Evolutionary conservation across 2,888 invertebrate species (phyloP).

Genomic region (Aelia acuminata): DNA sequence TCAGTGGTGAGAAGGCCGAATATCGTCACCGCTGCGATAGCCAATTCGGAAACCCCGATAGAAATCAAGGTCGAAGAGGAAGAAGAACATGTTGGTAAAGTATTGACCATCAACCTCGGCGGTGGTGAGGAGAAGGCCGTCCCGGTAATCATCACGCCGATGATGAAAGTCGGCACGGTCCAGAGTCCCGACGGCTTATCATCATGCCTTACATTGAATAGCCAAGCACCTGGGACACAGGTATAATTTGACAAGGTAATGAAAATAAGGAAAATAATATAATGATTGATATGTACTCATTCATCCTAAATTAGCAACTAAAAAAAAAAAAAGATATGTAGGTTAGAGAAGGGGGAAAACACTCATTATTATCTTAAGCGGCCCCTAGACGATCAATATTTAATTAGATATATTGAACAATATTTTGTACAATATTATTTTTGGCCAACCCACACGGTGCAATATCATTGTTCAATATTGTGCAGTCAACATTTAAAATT

Average conservation of each 20-base stretch:
- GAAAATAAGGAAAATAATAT: too few relatives aligned
- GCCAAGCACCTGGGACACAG: slow-evolving; percentile 4
- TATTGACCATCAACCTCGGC: slow-evolving; percentile 8
- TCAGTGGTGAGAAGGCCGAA: slow-evolving; percentile 10
- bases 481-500: too few relatives aligned
- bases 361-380: too few relatives aligned
- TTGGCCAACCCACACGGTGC: too few relatives aligned
- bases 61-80: too few relatives aligned
- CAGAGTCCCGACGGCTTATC: not conserved
- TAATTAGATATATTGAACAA: too few relatives aligned
- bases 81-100: slow-evolving; percentile 1
- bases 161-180: not conserved
- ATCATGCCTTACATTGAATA: not conserved
- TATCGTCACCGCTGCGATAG: slow-evolving; percentile 7
- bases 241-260: slow-evolving; percentile 30
- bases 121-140: slow-evolving; percentile 8
- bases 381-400: too few relatives aligned
- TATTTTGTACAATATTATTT: too few relatives aligned
- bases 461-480: too few relatives aligned
- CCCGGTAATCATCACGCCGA: not conserved
- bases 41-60: not conserved
- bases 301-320: too few relatives aligned
- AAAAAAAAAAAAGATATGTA: too few relatives aligned
- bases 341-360: not conserved
- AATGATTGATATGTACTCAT: not conserved